Conservation (phyloP, 2,113 vertebrate species). For the Apteryx owenii region DNA sequence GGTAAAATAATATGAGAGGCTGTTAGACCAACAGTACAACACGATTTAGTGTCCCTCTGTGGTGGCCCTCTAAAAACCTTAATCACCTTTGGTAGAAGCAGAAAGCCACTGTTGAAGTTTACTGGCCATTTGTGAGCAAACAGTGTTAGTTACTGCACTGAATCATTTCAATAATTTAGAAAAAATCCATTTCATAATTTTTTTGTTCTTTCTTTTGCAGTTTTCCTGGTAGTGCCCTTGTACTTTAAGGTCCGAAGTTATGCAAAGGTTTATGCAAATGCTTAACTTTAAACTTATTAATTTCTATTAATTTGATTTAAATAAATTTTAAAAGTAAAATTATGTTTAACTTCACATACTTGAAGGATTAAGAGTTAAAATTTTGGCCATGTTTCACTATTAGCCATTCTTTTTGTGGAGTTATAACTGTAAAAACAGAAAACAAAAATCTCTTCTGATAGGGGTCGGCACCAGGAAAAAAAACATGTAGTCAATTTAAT, state of each 20-base stretch:
- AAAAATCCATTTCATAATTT: neutral
- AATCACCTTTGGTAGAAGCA: conserved; percentile 49
- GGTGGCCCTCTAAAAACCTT: conserved; percentile 54
- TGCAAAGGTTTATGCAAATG: neutral
- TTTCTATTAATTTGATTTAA: neutral
- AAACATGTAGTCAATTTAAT: neutral
- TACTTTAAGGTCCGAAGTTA: neutral
- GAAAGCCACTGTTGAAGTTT: conserved; percentile 17
- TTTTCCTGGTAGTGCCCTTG: neutral
- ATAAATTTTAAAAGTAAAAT: neutral
- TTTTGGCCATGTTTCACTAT: neutral
- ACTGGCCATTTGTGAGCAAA: conserved; percentile 13
- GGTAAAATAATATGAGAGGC: conserved; percentile 68
- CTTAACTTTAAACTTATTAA: neutral
- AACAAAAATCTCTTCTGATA: neutral
- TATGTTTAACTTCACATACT: neutral
- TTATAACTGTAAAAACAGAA: neutral
- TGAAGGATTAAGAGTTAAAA: neutral
- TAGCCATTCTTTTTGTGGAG: neutral
- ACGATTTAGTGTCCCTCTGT: conserved; percentile 62
- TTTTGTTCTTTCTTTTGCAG: neutral
- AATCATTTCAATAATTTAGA: neutral
- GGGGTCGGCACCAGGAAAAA: neutral
- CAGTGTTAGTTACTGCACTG: neutral
- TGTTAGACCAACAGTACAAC: conserved; percentile 61